Evolutionary conservation across 2,797 vertebrate species (phyloP).

Genomic region (Carcharodon carcharias): DNA sequence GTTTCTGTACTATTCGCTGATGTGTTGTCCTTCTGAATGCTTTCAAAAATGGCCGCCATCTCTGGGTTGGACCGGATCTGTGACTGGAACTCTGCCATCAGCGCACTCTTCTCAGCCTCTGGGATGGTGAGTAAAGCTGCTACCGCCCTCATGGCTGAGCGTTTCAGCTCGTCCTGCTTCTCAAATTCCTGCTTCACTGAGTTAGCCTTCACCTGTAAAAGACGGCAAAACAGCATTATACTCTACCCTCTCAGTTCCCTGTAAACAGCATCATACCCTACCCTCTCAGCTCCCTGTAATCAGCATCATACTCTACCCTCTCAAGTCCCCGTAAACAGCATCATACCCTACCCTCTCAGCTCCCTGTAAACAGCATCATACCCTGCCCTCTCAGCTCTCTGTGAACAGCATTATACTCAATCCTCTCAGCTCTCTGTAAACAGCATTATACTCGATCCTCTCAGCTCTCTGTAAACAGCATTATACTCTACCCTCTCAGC

Average conservation of each 20-base stretch:
- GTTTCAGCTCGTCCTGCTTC: conserved; percentile 89
- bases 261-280: neutral
- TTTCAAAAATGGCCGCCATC: conserved; percentile 80
- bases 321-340: no score
- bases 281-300: neutral
- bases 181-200: conserved; percentile 96
- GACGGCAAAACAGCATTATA: neutral
- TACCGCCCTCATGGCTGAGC: conserved; percentile 85
- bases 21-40: conserved; percentile 74
- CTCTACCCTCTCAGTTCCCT: no score
- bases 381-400: no score
- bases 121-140: conserved; percentile 82
- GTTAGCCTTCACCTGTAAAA: conserved; percentile 77
- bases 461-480: neutral
- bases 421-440: neutral
- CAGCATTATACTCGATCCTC: fast-evolving
- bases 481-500: no score
- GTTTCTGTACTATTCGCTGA: conserved; percentile 57
- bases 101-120: conserved; percentile 76
- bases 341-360: no score
- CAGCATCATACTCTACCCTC: no score
- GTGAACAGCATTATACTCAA: no score
- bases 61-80: conserved; percentile 79
- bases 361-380: no score
- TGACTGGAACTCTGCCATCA: conserved; percentile 80